phyloP scores from a whole-genome alignment of 2,888 invertebrate species.

The Teinopalpus imperialis region DNA sequence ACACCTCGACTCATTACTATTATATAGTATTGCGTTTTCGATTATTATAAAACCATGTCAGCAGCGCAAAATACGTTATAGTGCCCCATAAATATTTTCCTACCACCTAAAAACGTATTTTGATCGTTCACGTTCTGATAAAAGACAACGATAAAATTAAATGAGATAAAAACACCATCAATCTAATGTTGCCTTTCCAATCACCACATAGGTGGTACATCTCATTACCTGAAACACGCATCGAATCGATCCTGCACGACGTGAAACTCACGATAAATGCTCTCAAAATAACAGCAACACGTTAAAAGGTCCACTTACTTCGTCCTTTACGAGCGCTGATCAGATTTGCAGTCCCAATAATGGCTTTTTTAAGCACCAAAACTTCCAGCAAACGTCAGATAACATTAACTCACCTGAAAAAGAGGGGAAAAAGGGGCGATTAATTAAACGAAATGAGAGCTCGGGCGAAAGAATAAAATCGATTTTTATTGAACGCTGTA shows the following conservation, averaged over 20 bases:
- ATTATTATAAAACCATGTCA: too few species aligned
- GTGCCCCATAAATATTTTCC: too few species aligned
- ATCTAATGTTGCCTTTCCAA: too few species aligned
- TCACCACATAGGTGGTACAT: constrained; percentile 4
- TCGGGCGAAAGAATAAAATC: constrained; percentile 36
- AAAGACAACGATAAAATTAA: too few species aligned
- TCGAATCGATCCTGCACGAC: constrained; percentile 8
- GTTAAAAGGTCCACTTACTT: constrained; percentile 28
- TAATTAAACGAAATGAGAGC: constrained; percentile 43
- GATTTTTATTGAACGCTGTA: constrained; percentile 40
- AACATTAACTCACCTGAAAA: constrained; percentile 52
- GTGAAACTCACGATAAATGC: constrained; percentile 20
- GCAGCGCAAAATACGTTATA: too few species aligned
- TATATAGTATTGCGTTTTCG: too few species aligned
- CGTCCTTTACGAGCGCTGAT: constrained; percentile 30
- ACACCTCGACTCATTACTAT: too few species aligned
- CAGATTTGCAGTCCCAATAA: constrained; percentile 29
- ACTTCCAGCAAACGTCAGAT: constrained; percentile 28
- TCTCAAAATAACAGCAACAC: constrained; percentile 24
- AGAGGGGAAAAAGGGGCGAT: constrained; percentile 38
- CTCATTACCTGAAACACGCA: constrained; percentile 21
- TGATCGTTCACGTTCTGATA: too few species aligned
- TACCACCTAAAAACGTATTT: too few species aligned
- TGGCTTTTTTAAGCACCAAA: constrained; percentile 30
- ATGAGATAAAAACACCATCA: too few species aligned